Evolutionary conservation across 2,888 invertebrate species (phyloP).

Genomic region (Horisme vitalbata): DNA sequence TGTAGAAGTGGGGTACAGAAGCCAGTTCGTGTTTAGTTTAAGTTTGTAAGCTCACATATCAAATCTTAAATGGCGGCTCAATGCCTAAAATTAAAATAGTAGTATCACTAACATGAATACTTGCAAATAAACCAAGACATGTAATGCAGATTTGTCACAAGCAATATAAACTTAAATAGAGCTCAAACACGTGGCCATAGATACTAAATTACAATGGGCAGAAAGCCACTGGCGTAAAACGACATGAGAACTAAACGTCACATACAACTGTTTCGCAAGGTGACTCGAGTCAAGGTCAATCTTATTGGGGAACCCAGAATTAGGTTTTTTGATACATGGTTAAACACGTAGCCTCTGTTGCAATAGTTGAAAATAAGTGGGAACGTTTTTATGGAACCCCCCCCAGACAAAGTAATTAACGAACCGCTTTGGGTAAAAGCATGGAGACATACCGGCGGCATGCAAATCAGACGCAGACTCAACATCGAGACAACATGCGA

Average conservation of each 20-base stretch:
- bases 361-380: too few relatives aligned
- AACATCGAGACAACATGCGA: slow-evolving; percentile 18
- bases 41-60: too few relatives aligned
- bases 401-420: too few relatives aligned
- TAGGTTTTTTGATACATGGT: slow-evolving; percentile 2
- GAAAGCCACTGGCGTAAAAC: slow-evolving; percentile 2
- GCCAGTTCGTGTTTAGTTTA: too few relatives aligned
- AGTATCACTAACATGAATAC: background rate
- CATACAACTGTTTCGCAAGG: slow-evolving; percentile 22
- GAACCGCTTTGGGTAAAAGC: background rate
- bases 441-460: slow-evolving; percentile 3
- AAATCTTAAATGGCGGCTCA: too few relatives aligned
- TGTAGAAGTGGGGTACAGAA: too few relatives aligned
- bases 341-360: too few relatives aligned
- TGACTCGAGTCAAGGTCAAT: slow-evolving; percentile 44
- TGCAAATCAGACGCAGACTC: slow-evolving; percentile 21
- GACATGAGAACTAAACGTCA: slow-evolving; percentile 22
- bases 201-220: slow-evolving; percentile 6
- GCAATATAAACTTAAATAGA: slow-evolving; percentile 1
- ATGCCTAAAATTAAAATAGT: too few relatives aligned
- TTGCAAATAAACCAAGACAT: background rate
- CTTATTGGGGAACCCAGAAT: slow-evolving; percentile 39
- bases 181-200: slow-evolving; percentile 2
- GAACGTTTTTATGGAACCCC: too few relatives aligned
- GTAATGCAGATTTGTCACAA: slow-evolving; percentile 7